These are phyloP conservation scores for Scophthalmus maximus DNA, from an alignment of 2,113 vertebrate genomes.

Conservation along the genomic window DNA sequence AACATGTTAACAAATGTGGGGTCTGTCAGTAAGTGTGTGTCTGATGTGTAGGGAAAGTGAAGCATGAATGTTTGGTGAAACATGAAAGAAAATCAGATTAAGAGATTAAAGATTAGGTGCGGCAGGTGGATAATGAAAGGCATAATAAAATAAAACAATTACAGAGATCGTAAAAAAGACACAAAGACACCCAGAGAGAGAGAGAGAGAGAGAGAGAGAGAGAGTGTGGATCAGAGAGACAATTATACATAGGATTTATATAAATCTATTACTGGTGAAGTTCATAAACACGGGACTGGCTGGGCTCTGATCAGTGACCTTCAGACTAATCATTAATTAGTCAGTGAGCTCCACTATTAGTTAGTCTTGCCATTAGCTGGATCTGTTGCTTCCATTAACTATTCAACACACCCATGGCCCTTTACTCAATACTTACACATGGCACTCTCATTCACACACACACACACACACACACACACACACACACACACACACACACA, in stretches of 20 bases:
- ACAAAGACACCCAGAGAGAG: constrained; percentile 11
- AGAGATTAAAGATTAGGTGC: constrained; percentile 48
- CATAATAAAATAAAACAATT: constrained; percentile 40
- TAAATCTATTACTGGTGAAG: constrained; percentile 11
- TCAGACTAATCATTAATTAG: constrained; percentile 61
- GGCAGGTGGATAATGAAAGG: constrained; percentile 43
- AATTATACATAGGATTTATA: constrained; percentile 8
- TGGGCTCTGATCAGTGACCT: constrained; percentile 54
- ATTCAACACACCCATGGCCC: constrained; percentile 66
- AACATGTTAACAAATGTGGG: constrained; percentile 10
- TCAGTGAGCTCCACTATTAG: constrained; percentile 45
- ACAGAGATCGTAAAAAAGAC: too few species aligned
- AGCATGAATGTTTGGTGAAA: constrained; percentile 9
- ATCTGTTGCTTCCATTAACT: constrained; percentile 71
- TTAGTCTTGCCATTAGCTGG: constrained; percentile 61
- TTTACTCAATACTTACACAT: constrained; percentile 58
- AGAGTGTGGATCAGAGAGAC: background rate
- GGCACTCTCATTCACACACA: constrained; percentile 45
- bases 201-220: background rate
- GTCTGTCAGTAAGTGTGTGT: background rate
- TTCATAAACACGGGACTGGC: constrained; percentile 22
- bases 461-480: constrained; percentile 35
- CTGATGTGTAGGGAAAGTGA: background rate
- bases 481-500: constrained; percentile 41
- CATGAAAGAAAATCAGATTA: constrained; percentile 44